Base-by-base conservation (phyloP, 1,140 invertebrate species). In the Aphelinus certus region DNA sequence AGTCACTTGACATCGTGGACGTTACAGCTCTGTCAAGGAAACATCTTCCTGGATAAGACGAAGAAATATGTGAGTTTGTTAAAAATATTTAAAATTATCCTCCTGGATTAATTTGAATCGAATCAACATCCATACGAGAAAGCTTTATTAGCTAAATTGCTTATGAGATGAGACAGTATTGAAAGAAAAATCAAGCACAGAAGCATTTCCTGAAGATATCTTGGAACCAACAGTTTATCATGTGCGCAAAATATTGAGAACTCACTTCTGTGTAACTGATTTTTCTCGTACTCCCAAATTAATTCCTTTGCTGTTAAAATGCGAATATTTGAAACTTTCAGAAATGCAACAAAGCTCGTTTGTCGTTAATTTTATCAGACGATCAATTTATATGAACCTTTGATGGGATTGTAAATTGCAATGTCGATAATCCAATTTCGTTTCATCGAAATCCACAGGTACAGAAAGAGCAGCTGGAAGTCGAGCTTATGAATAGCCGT, bases 401-500 rank as follows among this genome's bases (percentile, higher is more conserved):
- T 3, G 9, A 7, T 3, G 43, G 45, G 66, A 68, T 66, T 66
- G 56, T 55, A 66, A 66, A 26, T 55, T 66, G 56, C 10, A 26
- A 9, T 66, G 45, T 55, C 26, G 10, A 10, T 66, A 66, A 66
- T 51, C 64, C 43, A 51, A 66, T 66, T 66, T 42, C 51, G 4
- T 66, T 42, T 66, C 10, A 51, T 7, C 3, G 47, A 7, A 26
- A 51, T 67, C 48, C 45, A 3, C 77, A 87, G 86, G 63, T 86
- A 64, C 77, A 76, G 69, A 86, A 87, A 77, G 85, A 86, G 73
- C 79, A 79, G 61, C 76, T 87, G 69, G 83, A 88, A 76, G 76
- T 87, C 66, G 85, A 87, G 74, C 81, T 86, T 76, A 78, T 86
- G 76, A 83, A 82, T 66, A 85, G 83, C 77, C 80, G 82, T 74